Base-by-base conservation (phyloP, 2,113 vertebrate genomes). In the Chamaea fasciata region DNA sequence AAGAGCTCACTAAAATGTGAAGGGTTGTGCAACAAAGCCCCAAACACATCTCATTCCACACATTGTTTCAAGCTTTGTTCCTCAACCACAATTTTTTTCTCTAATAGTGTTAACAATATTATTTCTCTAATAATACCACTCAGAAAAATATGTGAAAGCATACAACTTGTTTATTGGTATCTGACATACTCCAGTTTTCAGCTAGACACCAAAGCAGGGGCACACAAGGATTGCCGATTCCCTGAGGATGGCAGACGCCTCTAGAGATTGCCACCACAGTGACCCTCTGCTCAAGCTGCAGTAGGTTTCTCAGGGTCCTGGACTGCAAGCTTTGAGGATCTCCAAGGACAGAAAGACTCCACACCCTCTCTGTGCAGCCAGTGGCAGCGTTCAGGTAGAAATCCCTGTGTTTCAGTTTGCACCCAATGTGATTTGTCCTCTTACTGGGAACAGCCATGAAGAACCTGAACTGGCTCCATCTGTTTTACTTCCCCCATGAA, bases 1-100 rank as follows among this genome's bases (percentile, higher is more conserved):
- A 93, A 96, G 94, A 64, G 76, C 95, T 92, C 92, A 60, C 90
- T 88, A 94, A 90, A 73, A 68, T 41, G 65, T 50, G 80, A 87
- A 79, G 55, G 53, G 49, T 90, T 96, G 92, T 76, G 88, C 88
- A 97, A 97, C 73, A 90, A 71, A 93, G 77, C 53, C 37, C 49
- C 80, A 90, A 89, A 92, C 83, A 73, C 13, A 0, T 90, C 87
- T 96, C 76, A 84, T 96, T 95, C 83, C 88, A 82, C 71, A 31
- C 92, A 65, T 89, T 86, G 92, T 71, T 97, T 71, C 80, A 90
- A 64, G 79, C 49, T 96, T 93, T 83, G 55, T 39, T 94, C 62
- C 31, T 89, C 57, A 83, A 67, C 83, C 85, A 88, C 64, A 92
- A 44, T 7, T 75, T 96, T 80, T 80, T 70, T 70, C 73, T 55